Evolutionary conservation across 2,113 vertebrate species (phyloP).

Genomic region (Chlorodrepanis virens): DNA sequence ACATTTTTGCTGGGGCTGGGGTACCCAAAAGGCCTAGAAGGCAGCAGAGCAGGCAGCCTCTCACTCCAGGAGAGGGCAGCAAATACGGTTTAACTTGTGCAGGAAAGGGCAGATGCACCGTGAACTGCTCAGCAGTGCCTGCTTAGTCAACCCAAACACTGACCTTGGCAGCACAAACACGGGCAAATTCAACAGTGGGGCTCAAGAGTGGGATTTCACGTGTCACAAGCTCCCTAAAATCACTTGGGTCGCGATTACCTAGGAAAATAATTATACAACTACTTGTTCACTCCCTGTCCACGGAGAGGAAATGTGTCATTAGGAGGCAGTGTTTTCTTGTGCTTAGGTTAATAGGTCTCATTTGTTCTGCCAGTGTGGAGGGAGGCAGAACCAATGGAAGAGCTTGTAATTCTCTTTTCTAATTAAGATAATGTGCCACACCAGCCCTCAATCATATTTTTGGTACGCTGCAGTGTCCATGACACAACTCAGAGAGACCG

Average conservation of each 20-base stretch:
- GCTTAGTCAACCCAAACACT: background rate
- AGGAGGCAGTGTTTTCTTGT: background rate
- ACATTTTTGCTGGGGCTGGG: background rate
- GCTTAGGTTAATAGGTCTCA: slow-evolving; percentile 27
- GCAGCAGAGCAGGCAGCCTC: background rate
- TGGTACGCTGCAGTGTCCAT: slow-evolving; percentile 1
- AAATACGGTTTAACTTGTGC: background rate
- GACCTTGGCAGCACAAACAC: background rate
- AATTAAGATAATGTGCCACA: slow-evolving; percentile 26
- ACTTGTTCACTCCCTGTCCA: background rate
- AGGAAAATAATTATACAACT: background rate
- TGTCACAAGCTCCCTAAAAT: fast-evolving
- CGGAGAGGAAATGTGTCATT: background rate
- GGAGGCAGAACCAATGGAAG: slow-evolving; percentile 3
- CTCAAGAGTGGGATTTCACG: fast-evolving
- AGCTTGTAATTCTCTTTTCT: slow-evolving; percentile 29
- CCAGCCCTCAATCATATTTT: background rate
- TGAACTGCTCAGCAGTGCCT: background rate
- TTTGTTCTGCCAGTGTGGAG: background rate
- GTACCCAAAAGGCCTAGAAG: background rate
- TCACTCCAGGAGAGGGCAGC: slow-evolving; percentile 29
- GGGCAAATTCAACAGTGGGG: background rate
- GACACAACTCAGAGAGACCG: background rate
- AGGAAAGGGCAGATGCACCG: background rate
- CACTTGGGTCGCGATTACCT: background rate